These are phyloP conservation scores for Anorthoa munda DNA, from an alignment of 2,888 invertebrate genomes.

Conservation along the genomic window DNA sequence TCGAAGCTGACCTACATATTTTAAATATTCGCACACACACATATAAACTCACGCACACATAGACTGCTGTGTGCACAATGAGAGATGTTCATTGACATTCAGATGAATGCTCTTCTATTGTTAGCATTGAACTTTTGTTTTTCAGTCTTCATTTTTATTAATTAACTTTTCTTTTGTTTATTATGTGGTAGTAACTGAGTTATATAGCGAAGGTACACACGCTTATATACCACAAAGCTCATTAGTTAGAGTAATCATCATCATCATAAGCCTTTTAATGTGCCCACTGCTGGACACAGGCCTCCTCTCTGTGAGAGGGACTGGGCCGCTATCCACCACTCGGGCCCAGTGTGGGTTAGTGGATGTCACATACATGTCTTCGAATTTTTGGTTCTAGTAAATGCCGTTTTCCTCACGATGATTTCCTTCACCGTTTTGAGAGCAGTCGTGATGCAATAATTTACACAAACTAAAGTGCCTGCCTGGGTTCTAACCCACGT, in stretches of 20 bases:
- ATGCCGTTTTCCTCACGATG: too few species aligned
- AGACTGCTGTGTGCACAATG: constrained; percentile 6
- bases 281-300: too few species aligned
- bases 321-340: too few species aligned
- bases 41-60: not conserved
- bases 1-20: constrained; percentile 53
- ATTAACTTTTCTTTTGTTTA: constrained; percentile 16
- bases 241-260: not conserved
- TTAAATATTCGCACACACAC: constrained; percentile 24
- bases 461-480: too few species aligned
- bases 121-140: constrained; percentile 36
- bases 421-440: too few species aligned
- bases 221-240: not conserved
- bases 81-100: constrained; percentile 48
- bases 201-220: not conserved
- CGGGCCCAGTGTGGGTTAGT: too few species aligned
- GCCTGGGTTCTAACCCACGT: too few species aligned
- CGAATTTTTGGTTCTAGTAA: too few species aligned
- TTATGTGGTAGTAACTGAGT: not conserved
- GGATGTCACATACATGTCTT: too few species aligned
- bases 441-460: too few species aligned
- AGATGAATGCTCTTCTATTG: constrained; percentile 28
- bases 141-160: not conserved
- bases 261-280: too few species aligned
- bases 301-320: too few species aligned